Evolutionary conservation across 2,888 invertebrate species (phyloP).

Genomic region (Eupithecia tripunctaria): DNA sequence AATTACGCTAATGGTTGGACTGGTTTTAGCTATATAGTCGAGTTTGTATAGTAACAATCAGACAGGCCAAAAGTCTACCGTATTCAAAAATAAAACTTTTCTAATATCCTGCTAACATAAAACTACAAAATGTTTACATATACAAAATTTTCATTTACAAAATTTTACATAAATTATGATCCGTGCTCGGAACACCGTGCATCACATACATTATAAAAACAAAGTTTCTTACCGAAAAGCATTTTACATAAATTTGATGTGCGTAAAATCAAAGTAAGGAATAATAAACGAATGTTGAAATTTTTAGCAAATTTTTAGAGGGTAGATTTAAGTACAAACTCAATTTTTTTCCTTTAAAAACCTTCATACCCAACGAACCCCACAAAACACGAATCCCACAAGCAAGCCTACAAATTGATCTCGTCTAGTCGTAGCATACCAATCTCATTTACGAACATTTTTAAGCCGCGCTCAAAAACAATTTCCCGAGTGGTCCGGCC

Average conservation of each 20-base stretch:
- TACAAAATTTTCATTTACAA: too few species aligned
- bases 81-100: neutral
- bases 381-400: conserved; percentile 24
- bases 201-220: too few species aligned
- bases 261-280: too few species aligned
- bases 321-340: too few species aligned
- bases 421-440: conserved; percentile 37
- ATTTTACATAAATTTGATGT: too few species aligned
- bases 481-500: conserved; percentile 64
- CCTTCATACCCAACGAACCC: neutral
- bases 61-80: neutral
- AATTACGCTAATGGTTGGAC: neutral
- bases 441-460: conserved; percentile 46
- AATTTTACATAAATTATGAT: too few species aligned
- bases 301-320: too few species aligned
- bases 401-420: conserved; percentile 23
- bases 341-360: neutral
- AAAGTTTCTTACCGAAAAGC: too few species aligned
- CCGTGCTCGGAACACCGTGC: too few species aligned
- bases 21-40: too few species aligned
- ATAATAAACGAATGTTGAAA: too few species aligned
- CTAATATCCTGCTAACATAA: neutral
- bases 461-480: conserved; percentile 57
- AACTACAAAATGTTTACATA: too few species aligned
- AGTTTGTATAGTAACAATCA: neutral